Evolutionary conservation across 2,797 vertebrate species (phyloP).

Genomic region (Pseudochirops cupreus): DNA sequence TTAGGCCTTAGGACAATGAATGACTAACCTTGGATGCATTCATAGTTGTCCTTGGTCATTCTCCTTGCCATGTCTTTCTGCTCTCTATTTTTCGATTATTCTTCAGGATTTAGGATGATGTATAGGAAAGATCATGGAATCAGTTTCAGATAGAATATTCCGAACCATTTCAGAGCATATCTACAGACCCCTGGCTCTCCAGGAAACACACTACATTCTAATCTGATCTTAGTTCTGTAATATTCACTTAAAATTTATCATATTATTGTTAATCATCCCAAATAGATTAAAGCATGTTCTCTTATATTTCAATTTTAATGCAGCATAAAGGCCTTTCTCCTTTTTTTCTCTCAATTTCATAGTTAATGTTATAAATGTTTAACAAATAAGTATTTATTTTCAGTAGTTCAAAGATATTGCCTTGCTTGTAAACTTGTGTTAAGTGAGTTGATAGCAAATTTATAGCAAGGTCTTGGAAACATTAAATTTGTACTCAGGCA

Average conservation of each 20-base stretch:
- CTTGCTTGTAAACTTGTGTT: background rate
- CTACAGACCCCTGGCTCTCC: too few species aligned
- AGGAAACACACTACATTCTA: background rate
- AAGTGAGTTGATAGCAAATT: background rate
- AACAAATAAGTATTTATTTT: background rate
- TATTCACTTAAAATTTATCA: background rate
- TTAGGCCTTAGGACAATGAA: background rate
- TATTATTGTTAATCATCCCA: background rate
- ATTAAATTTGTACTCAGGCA: background rate
- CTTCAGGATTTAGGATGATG: background rate
- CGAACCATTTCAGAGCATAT: too few species aligned
- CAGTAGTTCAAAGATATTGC: background rate
- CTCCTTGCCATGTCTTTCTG: background rate
- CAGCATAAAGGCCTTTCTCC: background rate
- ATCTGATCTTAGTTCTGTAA: background rate
- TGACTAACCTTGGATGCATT: background rate
- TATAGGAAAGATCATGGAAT: background rate
- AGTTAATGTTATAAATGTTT: background rate
- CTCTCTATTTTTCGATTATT: background rate
- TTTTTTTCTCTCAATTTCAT: background rate
- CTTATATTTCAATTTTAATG: background rate
- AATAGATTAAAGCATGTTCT: background rate
- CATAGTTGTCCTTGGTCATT: background rate
- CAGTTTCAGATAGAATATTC: background rate
- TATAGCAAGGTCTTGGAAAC: background rate